These are phyloP conservation scores for Agriopis aurantiaria DNA, from an alignment of 2,888 invertebrate species.

Conservation along the genomic window DNA sequence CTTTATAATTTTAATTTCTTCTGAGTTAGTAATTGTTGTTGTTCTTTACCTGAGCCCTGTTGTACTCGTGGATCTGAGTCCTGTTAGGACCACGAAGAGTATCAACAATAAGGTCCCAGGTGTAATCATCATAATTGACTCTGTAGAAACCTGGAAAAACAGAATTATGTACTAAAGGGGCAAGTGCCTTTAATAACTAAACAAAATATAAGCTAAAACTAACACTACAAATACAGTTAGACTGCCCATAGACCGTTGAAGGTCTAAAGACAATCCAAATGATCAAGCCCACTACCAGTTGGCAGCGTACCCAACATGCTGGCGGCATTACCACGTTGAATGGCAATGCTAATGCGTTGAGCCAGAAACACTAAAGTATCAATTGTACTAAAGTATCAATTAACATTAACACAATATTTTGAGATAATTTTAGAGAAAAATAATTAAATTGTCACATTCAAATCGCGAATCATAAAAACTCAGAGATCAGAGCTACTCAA, in stretches of 20 bases:
- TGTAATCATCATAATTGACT: constrained; percentile 88
- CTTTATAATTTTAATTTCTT: too few species aligned
- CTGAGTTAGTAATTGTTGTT: neutral
- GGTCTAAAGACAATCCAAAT: too few species aligned
- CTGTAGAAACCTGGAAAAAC: constrained; percentile 87
- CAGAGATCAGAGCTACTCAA: neutral
- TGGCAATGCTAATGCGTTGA: too few species aligned
- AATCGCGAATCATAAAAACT: neutral
- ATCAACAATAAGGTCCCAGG: constrained; percentile 83
- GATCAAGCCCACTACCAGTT: too few species aligned
- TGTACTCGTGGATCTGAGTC: constrained; percentile 86
- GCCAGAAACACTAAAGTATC: too few species aligned
- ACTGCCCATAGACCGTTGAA: too few species aligned
- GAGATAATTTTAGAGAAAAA: neutral
- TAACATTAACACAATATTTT: neutral
- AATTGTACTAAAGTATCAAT: neutral
- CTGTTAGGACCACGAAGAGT: constrained; percentile 70
- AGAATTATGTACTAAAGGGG: neutral
- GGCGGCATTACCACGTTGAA: too few species aligned
- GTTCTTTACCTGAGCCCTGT: constrained; percentile 89
- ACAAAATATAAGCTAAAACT: too few species aligned
- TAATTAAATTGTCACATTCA: neutral
- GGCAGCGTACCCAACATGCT: too few species aligned
- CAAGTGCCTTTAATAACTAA: too few species aligned
- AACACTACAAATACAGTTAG: too few species aligned